These are phyloP conservation scores for Scyliorhinus canicula DNA, from an alignment of 2,797 vertebrate species.

Conservation along the genomic window DNA sequence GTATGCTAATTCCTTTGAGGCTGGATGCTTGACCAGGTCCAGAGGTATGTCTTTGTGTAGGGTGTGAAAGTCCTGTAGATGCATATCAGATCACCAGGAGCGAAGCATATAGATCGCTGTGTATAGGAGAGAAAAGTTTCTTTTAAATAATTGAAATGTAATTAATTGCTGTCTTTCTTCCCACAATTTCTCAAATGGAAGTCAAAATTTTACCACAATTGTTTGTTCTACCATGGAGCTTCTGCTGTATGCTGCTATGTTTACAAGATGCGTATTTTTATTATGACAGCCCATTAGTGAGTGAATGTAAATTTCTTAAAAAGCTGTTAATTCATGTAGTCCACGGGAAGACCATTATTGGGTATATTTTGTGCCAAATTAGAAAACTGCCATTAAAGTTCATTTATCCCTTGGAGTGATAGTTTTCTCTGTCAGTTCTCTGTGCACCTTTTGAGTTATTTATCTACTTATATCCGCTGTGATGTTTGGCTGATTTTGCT, in stretches of 20 bases:
- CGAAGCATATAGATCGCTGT: not conserved
- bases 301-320: not conserved
- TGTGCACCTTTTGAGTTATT: not conserved
- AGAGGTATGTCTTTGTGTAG: not conserved
- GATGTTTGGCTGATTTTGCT: not conserved
- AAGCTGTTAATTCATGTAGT: not conserved
- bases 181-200: not conserved
- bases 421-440: not conserved
- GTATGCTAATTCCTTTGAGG: not conserved
- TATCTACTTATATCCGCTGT: not conserved
- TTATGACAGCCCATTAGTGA: not conserved
- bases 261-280: not conserved
- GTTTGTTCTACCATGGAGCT: not conserved
- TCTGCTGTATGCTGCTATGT: not conserved
- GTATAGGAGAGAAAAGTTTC: not conserved
- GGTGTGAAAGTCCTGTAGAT: not conserved
- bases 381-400: not conserved
- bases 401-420: not conserved
- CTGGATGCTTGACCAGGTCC: not conserved
- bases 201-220: not conserved
- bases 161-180: not conserved
- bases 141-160: not conserved
- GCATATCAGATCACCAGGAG: not conserved
- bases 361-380: not conserved
- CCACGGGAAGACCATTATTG: not conserved